Evolutionary conservation across 53 echinoderm and acorn worm species (phyloP), one percentile per base, ranked within the genome.

Genomic region (Patiria pectinifera): DNA sequence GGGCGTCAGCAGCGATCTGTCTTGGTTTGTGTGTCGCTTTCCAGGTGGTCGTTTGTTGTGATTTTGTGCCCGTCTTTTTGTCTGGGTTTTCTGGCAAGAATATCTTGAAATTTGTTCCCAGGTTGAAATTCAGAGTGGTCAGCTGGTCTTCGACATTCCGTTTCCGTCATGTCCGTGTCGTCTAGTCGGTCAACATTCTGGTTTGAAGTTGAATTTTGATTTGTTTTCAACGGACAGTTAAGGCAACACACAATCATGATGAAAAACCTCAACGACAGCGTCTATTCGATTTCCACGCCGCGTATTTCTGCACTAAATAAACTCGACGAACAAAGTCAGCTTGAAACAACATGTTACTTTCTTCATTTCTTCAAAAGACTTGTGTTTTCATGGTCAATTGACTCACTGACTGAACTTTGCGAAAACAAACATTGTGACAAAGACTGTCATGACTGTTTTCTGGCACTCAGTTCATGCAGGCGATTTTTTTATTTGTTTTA

Each of bases 41-140:
- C 49, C 72, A 86, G 74, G 71, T 49, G 85, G 85, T 85, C 85
- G 86, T 86, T 86, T 48, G 86, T 86, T 75, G 24, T 70, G 79
- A 46, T 74, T 74, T 74, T 24, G 16, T 70, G 22, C 19, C 9
- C 24, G 10, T 74, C 24, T 22, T n/a, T 23, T 24, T 74, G 15
- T 74, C 19, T 18, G 66, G 66, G 66, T 66, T 66, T 66, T 66
- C 74, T 74, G 23, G 74, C n/a, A 74, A 24, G 5, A 74, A 24
- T 74, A n/a, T 23, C 21, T 24, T 4, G 3, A 23, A 23, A 74
- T 74, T 24, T 24, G 15, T 74, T 5, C 10, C 24, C 10, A 23
- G 24, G 66, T 16, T 66, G 19, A 18, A 18, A 74, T 22, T 74
- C 19, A 22, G 18, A n/a, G 74, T 21, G 70, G 19, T 23, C 24